These are phyloP conservation scores for Psittacula echo DNA, from an alignment of 2,797 vertebrate genomes.

Conservation along the genomic window DNA sequence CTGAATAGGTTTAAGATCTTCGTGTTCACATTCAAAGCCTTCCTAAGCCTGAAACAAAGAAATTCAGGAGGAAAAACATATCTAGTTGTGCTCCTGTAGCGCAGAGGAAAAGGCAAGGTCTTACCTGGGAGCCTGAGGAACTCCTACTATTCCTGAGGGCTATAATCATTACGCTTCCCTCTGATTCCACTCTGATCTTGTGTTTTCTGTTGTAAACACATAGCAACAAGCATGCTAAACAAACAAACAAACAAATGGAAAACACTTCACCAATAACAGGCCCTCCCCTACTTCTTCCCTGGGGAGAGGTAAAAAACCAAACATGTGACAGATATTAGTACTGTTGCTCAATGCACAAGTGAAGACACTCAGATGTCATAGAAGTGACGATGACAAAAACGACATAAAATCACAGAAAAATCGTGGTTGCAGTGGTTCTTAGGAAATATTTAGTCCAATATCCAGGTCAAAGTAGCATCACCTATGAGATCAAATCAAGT, in stretches of 20 bases:
- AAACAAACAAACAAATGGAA: constrained; percentile 46
- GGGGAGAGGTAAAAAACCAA: background rate
- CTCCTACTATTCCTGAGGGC: background rate
- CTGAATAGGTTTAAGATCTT: background rate
- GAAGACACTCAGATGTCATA: background rate
- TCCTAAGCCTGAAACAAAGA: background rate
- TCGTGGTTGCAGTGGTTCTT: accelerated
- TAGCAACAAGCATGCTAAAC: constrained; percentile 20
- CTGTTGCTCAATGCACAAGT: background rate
- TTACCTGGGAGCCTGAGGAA: background rate
- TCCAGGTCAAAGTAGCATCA: background rate
- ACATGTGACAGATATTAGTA: background rate
- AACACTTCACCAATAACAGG: background rate
- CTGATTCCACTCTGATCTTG: background rate
- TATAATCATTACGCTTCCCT: background rate
- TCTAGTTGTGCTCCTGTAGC: background rate
- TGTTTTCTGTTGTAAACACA: constrained; percentile 10
- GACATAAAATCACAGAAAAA: background rate
- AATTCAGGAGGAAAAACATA: background rate
- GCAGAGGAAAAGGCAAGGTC: background rate
- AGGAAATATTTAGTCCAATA: background rate
- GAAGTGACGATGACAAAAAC: background rate
- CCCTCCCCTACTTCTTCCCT: background rate
- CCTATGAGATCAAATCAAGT: background rate
- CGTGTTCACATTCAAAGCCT: background rate